These are phyloP conservation scores for Galerucella nymphaeae DNA, from an alignment of 2,888 invertebrate species.

Conservation along the genomic window DNA sequence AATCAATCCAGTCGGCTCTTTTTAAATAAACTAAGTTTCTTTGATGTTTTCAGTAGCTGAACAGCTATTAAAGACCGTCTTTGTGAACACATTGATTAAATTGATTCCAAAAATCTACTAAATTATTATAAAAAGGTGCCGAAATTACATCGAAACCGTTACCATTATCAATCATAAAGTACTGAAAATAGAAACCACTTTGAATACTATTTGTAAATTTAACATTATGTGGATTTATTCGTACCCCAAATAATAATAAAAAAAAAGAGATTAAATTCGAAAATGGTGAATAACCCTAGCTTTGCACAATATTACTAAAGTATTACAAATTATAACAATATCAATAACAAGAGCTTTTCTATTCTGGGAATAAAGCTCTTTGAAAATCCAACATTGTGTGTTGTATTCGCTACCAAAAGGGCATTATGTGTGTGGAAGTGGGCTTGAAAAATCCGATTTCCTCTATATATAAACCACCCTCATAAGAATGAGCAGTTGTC, in stretches of 20 bases:
- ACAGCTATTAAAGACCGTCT: neutral
- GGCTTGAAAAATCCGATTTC: slow-evolving; percentile 66
- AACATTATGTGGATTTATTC: slow-evolving; percentile 1
- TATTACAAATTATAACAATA: slow-evolving; percentile 58
- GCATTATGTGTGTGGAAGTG: slow-evolving; percentile 64
- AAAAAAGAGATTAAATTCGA: slow-evolving; percentile 16
- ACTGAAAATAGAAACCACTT: slow-evolving; percentile 7
- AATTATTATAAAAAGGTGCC: slow-evolving; percentile 23
- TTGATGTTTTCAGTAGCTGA: neutral
- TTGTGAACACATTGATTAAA: slow-evolving; percentile 22
- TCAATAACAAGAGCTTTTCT: slow-evolving; percentile 57
- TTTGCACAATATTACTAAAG: slow-evolving; percentile 46
- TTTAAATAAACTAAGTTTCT: slow-evolving; percentile 1
- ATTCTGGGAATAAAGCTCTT: slow-evolving; percentile 53
- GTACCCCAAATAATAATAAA: slow-evolving; percentile 1
- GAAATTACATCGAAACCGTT: slow-evolving; percentile 16
- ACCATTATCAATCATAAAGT: slow-evolving; percentile 22
- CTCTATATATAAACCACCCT: slow-evolving; percentile 62
- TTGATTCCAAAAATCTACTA: slow-evolving; percentile 16
- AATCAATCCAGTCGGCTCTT: neutral
- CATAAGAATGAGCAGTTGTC: slow-evolving; percentile 56
- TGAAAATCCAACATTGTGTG: slow-evolving; percentile 60
- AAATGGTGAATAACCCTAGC: slow-evolving; percentile 43
- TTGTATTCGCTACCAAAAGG: slow-evolving; percentile 49
- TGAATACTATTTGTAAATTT: slow-evolving; percentile 16